These are phyloP conservation scores for Eledona agricola DNA, from an alignment of 2,888 invertebrate genomes.

Conservation along the genomic window DNA sequence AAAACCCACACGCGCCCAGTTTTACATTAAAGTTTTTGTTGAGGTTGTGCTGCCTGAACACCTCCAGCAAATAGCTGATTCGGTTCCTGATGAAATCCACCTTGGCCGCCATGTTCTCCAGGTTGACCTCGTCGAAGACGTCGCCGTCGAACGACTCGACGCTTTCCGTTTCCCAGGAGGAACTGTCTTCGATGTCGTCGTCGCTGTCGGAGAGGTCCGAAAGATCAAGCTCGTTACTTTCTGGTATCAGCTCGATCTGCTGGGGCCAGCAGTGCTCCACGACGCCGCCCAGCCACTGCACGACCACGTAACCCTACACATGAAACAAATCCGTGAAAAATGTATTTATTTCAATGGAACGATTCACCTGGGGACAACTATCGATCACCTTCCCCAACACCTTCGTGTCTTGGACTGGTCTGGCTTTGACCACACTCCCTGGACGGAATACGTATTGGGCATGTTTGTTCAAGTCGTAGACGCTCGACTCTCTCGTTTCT, in stretches of 20 bases:
- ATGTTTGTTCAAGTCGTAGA: conserved; percentile 95
- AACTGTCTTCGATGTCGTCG: conserved; percentile 41
- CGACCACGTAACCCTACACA: conserved; percentile 82
- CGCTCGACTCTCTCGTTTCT: conserved; percentile 77
- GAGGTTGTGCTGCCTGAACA: conserved; percentile 77
- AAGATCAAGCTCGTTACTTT: conserved; percentile 80
- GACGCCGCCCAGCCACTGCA: conserved; percentile 92
- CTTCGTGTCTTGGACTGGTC: conserved; percentile 52
- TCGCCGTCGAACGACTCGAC: conserved; percentile 69
- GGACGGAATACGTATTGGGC: conserved; percentile 93
- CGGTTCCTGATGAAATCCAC: conserved; percentile 59
- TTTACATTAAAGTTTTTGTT: conserved; percentile 26
- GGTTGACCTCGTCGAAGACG: conserved; percentile 60
- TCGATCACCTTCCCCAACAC: conserved; percentile 86
- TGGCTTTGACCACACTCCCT: conserved; percentile 86
- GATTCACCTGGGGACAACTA: conserved; percentile 75
- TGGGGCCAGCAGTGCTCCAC: conserved; percentile 93
- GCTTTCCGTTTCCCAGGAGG: conserved; percentile 85
- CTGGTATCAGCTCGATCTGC: conserved; percentile 72
- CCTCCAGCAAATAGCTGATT: conserved; percentile 71
- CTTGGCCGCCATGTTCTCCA: conserved; percentile 75
- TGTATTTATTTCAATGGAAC: conserved; percentile 3
- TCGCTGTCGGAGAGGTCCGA: conserved; percentile 62
- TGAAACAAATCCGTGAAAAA: conserved; percentile 29
- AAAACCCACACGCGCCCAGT: too few species aligned